Percentiles rank a stretch among this genome's conserved stretches.
phyloP scores from a whole-genome alignment of 2,888 invertebrate species.

The Lochmaea capreae region DNA sequence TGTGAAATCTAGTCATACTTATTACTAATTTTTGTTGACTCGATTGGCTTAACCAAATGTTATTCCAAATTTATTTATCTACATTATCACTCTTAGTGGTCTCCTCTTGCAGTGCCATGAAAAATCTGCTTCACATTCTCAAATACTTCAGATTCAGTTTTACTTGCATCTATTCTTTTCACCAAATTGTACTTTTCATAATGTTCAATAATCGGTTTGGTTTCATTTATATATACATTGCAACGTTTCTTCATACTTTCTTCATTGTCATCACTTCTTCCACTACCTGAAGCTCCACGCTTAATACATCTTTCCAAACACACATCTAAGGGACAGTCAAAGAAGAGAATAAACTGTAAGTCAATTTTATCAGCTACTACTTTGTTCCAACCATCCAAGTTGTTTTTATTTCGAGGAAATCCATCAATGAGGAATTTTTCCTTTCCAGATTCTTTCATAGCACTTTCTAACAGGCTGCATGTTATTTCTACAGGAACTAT shows the following conservation, averaged over 20 bases:
- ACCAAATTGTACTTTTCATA: conserved; percentile 81
- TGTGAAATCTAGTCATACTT: not conserved
- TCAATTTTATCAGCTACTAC: conserved; percentile 86
- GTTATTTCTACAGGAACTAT: conserved; percentile 97
- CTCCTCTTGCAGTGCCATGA: conserved; percentile 36
- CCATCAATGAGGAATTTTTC: conserved; percentile 95
- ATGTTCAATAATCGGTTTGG: conserved; percentile 89
- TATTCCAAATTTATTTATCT: not conserved
- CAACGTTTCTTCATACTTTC: conserved; percentile 90
- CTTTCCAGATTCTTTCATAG: conserved; percentile 75
- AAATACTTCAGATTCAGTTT: conserved; percentile 74
- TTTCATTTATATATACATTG: conserved; percentile 85
- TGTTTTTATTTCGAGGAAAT: conserved; percentile 97
- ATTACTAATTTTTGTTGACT: not conserved
- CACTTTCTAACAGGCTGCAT: conserved; percentile 91
- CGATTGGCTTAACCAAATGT: not conserved
- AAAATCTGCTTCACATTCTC: conserved; percentile 60
- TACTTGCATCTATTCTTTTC: conserved; percentile 79
- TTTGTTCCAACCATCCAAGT: conserved; percentile 93
- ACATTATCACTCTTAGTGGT: conserved; percentile 50
- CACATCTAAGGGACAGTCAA: conserved; percentile 81
- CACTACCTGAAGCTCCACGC: conserved; percentile 90
- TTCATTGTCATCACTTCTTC: conserved; percentile 93
- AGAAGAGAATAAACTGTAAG: conserved; percentile 89
- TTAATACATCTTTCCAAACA: conserved; percentile 89